These are phyloP conservation scores for Drosophila asahinai DNA, from an alignment of 1,140 invertebrate species.

Conservation along the genomic window DNA sequence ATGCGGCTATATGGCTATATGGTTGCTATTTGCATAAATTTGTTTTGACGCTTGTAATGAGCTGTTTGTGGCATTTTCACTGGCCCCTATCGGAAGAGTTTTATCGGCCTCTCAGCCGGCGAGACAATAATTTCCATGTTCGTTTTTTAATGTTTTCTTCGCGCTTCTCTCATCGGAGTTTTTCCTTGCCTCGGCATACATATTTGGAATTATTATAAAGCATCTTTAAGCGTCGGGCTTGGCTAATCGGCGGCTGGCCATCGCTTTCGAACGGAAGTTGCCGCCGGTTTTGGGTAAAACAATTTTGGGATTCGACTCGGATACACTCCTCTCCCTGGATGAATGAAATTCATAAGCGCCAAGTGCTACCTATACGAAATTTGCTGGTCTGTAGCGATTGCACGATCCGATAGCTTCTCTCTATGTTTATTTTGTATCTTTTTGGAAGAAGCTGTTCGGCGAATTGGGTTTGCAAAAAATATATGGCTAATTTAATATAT, in stretches of 20 bases:
- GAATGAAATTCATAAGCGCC: constrained; percentile 57
- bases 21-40: constrained; percentile 78
- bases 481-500: neutral
- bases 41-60: constrained; percentile 84
- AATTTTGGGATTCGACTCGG: constrained; percentile 35
- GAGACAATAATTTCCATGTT: constrained; percentile 80
- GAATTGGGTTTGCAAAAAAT: constrained; percentile 23
- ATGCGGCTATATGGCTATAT: constrained; percentile 17
- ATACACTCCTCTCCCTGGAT: constrained; percentile 1
- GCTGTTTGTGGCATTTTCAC: constrained; percentile 82
- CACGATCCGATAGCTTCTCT: constrained; percentile 23
- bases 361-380: constrained; percentile 47
- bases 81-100: constrained; percentile 69
- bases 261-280: constrained; percentile 72
- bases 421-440: constrained; percentile 5
- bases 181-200: constrained; percentile 39
- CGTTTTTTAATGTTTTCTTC: constrained; percentile 59
- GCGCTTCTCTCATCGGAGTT: constrained; percentile 38
- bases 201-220: constrained; percentile 79
- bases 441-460: neutral
- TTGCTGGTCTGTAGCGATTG: constrained; percentile 18
- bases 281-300: constrained; percentile 44
- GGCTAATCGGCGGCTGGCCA: constrained; percentile 59
- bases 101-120: constrained; percentile 58
- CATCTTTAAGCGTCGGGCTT: constrained; percentile 17